Conservation (phyloP, 1,140 invertebrate genomes). For the Bombus sibiricus region DNA sequence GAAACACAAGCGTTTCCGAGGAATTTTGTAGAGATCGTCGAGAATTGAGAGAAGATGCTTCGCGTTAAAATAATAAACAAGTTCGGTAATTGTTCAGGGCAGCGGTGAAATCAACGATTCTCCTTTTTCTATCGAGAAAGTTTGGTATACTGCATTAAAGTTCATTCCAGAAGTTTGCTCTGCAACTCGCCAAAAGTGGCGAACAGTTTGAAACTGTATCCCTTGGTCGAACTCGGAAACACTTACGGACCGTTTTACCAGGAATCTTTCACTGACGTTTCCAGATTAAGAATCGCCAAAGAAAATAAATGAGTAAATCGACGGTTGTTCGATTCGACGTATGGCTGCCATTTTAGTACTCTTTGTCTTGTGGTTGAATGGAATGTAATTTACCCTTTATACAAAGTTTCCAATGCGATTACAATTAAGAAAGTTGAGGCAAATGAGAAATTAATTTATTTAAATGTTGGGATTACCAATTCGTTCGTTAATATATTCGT, state of each 20-base stretch:
- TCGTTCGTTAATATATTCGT: too few species aligned
- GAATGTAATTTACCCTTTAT: too few species aligned
- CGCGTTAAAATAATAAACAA: conserved; percentile 30
- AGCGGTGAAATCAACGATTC: conserved; percentile 15
- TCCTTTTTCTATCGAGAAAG: conserved; percentile 32
- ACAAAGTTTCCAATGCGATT: too few species aligned
- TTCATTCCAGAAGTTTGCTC: conserved; percentile 39
- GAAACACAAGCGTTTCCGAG: not conserved
- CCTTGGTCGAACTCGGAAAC: conserved; percentile 1
- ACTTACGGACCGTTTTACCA: conserved; percentile 26
- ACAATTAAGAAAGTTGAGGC: not conserved
- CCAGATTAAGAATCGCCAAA: conserved; percentile 24
- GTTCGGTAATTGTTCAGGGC: conserved; percentile 40
- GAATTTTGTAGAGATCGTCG: too few species aligned
- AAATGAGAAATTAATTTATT: not conserved
- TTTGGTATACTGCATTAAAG: conserved; percentile 41
- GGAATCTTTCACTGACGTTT: conserved; percentile 12
- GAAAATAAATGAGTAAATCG: not conserved
- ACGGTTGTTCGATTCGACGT: too few species aligned
- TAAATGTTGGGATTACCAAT: not conserved
- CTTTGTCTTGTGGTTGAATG: not conserved
- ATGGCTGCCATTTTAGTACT: not conserved
- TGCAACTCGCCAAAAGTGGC: conserved; percentile 26
- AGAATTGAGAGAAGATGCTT: not conserved
- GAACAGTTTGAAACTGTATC: conserved; percentile 33